phyloP scores from a whole-genome alignment of 2,797 vertebrate genomes.

The Channallabes apus region DNA sequence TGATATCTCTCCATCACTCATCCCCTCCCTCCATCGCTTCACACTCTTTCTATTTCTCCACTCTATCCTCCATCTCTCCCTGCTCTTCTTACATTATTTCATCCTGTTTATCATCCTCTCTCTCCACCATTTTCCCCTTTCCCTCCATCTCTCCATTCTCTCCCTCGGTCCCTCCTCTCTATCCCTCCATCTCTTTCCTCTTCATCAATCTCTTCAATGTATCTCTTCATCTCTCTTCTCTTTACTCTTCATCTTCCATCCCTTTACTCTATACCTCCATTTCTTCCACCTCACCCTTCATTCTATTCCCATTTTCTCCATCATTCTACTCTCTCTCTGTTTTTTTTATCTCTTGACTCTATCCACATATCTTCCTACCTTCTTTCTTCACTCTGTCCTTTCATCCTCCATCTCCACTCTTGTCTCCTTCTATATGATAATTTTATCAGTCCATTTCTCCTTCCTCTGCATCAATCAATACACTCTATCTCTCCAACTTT shows the following conservation, averaged over 20 bases:
- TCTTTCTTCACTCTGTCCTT: background rate
- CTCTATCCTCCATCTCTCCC: background rate
- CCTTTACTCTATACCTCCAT: background rate
- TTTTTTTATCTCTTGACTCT: too few relatives aligned
- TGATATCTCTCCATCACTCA: background rate
- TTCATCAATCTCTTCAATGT: background rate
- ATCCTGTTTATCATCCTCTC: background rate
- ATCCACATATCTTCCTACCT: background rate
- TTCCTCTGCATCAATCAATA: too few relatives aligned
- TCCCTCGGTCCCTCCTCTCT: background rate
- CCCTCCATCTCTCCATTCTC: background rate
- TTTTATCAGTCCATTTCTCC: too few relatives aligned
- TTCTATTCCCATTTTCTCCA: too few relatives aligned
- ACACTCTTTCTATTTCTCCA: background rate
- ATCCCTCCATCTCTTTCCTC: background rate
- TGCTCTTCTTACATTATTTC: background rate
- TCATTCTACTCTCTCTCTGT: too few relatives aligned
- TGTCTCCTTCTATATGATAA: too few relatives aligned
- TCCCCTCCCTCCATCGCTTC: slow-evolving; percentile 6
- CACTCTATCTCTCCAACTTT: background rate
- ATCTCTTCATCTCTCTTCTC: background rate
- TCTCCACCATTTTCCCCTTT: background rate
- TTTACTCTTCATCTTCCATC: background rate
- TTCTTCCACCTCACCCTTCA: background rate
- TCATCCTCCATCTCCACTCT: too few relatives aligned